Evolutionary conservation across 30 jellyfish, hydroid and myxozoan species (phyloP).

Genomic region (Aurelia sp.): DNA sequence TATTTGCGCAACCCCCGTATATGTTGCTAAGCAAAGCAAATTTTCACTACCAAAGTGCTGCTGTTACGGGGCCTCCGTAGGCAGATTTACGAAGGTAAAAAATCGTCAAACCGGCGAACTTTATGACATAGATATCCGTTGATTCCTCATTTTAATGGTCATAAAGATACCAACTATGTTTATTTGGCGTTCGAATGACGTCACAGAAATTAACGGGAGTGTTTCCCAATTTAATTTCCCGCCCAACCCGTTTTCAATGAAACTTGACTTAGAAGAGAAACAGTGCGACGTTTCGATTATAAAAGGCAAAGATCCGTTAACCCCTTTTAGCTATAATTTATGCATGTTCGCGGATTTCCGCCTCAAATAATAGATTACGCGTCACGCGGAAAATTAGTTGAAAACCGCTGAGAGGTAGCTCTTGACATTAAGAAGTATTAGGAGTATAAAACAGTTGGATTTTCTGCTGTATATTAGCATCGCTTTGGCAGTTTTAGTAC

Average conservation of each 20-base stretch:
- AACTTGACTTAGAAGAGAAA: not conserved
- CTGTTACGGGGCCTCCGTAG: too few species aligned
- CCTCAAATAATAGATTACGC: slow-evolving; percentile 3
- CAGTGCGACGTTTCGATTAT: slow-evolving; percentile 19
- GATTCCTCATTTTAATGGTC: too few species aligned
- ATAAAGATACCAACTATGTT: too few species aligned
- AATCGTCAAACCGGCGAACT: too few species aligned
- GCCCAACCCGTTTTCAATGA: slow-evolving; percentile 45
- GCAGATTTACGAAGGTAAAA: too few species aligned
- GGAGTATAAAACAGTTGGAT: slow-evolving; percentile 5
- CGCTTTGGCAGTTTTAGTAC: not conserved
- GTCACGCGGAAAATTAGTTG: slow-evolving; percentile 5
- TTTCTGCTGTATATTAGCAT: not conserved
- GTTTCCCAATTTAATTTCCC: slow-evolving; percentile 57
- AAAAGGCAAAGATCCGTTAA: slow-evolving; percentile 54
- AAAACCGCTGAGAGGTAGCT: slow-evolving; percentile 1
- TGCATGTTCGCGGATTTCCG: slow-evolving; percentile 71
- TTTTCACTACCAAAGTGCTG: too few species aligned
- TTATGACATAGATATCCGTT: too few species aligned
- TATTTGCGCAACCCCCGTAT: too few species aligned
- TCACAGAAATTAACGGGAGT: not conserved
- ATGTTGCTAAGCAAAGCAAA: too few species aligned
- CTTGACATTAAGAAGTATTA: not conserved
- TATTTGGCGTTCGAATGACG: too few species aligned
- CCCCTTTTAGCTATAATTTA: slow-evolving; percentile 25